Evolutionary conservation across 1,140 invertebrate species (phyloP), one percentile per base, ranked within the genome.

Genomic region (Heliconius himera): DNA sequence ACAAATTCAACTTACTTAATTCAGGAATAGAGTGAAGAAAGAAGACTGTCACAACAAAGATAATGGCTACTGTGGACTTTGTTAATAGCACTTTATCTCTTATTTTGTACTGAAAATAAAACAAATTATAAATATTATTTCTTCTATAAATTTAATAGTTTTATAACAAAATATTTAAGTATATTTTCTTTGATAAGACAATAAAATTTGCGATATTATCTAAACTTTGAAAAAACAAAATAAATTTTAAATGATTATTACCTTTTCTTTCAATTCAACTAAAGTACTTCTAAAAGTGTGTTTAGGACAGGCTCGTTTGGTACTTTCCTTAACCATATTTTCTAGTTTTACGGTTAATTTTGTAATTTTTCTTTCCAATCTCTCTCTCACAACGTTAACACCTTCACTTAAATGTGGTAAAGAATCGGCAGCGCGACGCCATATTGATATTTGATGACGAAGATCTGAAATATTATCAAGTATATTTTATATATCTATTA

Each of bases 391-490:
- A 1, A 97, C 87, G 74, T 96, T 96, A 87, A 98, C 98, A 85
- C 98, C 98, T 89, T 97, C 96, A 76, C 97, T 97, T 80, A 97
- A 97, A 20, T 96, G 96, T 0, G 97, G 97, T 0, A 98, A 91
- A 33, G 97, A 98, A 3, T 96, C 96, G 0, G 97, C 97, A 0
- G 98, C 97, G 77, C 97, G 95, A 81, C 97, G 96, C 98, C 98
- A 98, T 81, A 98, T 96, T 49, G 97, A 96, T 16, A 98, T 98
- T 91, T 98, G 98, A 70, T 98, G 97, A 73, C 96, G 96, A 49
- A 98, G 87, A 88, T 98, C 98, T 97, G 94, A 1, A 85, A 83
- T 66, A 1, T 66, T 66, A 20, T 51, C 6, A 51, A 51, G 5
- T 56, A 56, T 56, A 2, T 56, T 56, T n/a, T 20, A 51, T 4